Evolutionary conservation across 2,113 vertebrate species (phyloP), one percentile per base, ranked within the genome.

Genomic region (Vulpes vulpes): DNA sequence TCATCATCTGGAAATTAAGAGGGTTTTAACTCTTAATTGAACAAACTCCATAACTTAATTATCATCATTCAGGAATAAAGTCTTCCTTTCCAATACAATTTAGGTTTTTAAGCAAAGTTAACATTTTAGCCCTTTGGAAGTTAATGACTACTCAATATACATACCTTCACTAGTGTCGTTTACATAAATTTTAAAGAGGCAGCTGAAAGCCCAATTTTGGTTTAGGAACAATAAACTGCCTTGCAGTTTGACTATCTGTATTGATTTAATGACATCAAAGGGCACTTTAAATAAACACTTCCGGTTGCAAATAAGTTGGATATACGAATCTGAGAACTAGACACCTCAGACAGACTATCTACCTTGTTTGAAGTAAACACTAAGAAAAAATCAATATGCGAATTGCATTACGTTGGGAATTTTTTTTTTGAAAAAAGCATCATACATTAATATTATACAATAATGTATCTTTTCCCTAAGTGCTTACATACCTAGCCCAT

Each of bases 401-500:
- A 97, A 91, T 6, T 95, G 59, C 38, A 59, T 78, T 78, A 94
- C 15, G 17, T 76, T 67, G 57, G n/a, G 11, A 15, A 49, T 49
- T 55, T n/a, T 25, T 71, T 64, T 65, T 91, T 71, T 55, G 0
- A 32, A 83, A 76, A 86, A 93, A 43, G 30, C 20, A 16, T 90
- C 69, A 94, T 85, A 94, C 38, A 84, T 60, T 93, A 94, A 12
- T 57, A 93, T 49, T n/a, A 91, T 85, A 95, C 84, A 89, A 35
- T 51, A 85, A 57, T 78, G 0, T 71, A 65, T 96, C 43, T 83
- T 92, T 74, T 38, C 82, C 62, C 94, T 94, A 97, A 94, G 59
- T 71, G 95, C 96, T 98, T 98, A 98, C 99, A 98, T 99, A 99
- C 99, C 99, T 96, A 99, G 99, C 98, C 99, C 99, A 97, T 99